These are phyloP conservation scores for Pectinophora gossypiella DNA, from an alignment of 1,140 invertebrate genomes.

Conservation along the genomic window DNA sequence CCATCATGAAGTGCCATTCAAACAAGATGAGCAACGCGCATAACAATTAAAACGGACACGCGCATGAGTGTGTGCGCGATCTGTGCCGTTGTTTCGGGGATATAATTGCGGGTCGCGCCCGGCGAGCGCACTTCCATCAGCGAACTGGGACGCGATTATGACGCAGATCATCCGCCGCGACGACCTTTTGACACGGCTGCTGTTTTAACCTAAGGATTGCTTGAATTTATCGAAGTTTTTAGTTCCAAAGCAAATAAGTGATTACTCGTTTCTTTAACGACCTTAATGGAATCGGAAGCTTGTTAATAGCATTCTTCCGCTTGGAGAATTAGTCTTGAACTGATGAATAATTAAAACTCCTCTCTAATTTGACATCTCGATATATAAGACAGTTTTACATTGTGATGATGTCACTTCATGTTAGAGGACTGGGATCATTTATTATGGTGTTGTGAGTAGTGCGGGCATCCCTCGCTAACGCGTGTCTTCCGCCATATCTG, in stretches of 20 bases:
- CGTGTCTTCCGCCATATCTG: slow-evolving; percentile 54
- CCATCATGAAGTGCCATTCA: background rate
- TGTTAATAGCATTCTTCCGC: no score
- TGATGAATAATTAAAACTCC: no score
- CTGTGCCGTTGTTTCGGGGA: slow-evolving; percentile 52
- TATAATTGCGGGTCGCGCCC: slow-evolving; percentile 52
- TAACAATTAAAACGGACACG: slow-evolving; percentile 37
- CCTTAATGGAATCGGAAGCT: no score
- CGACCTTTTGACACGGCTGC: no score
- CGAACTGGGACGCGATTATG: slow-evolving; percentile 30
- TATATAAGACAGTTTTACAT: no score
- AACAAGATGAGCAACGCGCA: slow-evolving; percentile 12
- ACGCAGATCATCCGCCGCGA: background rate
- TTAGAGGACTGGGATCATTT: background rate
- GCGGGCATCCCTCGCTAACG: slow-evolving; percentile 32
- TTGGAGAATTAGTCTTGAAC: no score
- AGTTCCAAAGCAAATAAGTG: no score
- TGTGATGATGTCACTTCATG: background rate
- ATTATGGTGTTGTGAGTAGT: slow-evolving; percentile 16
- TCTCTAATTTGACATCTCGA: no score
- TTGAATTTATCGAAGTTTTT: no score
- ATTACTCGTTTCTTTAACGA: no score
- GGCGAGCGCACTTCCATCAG: slow-evolving; percentile 34
- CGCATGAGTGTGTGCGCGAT: slow-evolving; percentile 26
- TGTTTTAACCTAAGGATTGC: no score